phyloP scores from a whole-genome alignment of 1,140 invertebrate genomes.

The Meloidogyne floridensis region DNA sequence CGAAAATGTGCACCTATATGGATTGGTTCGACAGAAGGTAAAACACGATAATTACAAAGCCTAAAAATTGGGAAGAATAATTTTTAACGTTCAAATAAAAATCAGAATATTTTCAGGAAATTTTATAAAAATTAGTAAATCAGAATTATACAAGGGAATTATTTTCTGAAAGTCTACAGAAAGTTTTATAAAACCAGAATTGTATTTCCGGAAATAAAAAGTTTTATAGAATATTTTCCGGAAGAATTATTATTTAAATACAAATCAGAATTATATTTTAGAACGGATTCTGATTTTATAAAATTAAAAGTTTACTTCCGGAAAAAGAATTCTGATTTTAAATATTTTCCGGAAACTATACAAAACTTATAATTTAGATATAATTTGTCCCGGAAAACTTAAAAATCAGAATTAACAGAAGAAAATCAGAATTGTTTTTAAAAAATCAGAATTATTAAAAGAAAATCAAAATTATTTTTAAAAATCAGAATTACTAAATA shows the following conservation, averaged over 20 bases:
- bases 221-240: slow-evolving; percentile 16
- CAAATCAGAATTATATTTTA: not conserved
- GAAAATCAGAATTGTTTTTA: no score
- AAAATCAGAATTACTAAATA: no score
- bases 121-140: slow-evolving; percentile 33
- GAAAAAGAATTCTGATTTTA: not conserved
- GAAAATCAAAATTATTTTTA: no score
- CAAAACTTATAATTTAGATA: not conserved
- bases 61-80: slow-evolving; percentile 23
- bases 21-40: slow-evolving; percentile 33
- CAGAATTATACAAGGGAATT: slow-evolving; percentile 34
- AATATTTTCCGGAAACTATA: not conserved
- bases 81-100: slow-evolving; percentile 26
- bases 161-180: not conserved
- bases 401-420: not conserved
- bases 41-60: slow-evolving; percentile 45
- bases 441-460: no score
- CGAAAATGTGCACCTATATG: slow-evolving; percentile 34
- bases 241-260: not conserved
- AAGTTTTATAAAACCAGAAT: not conserved
- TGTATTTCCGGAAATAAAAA: not conserved
- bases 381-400: not conserved
- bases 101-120: slow-evolving; percentile 37
- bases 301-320: not conserved
- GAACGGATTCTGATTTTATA: no score